These are phyloP conservation scores for Prosopocoilus inquinatus DNA, from an alignment of 2,888 invertebrate genomes.

Conservation along the genomic window DNA sequence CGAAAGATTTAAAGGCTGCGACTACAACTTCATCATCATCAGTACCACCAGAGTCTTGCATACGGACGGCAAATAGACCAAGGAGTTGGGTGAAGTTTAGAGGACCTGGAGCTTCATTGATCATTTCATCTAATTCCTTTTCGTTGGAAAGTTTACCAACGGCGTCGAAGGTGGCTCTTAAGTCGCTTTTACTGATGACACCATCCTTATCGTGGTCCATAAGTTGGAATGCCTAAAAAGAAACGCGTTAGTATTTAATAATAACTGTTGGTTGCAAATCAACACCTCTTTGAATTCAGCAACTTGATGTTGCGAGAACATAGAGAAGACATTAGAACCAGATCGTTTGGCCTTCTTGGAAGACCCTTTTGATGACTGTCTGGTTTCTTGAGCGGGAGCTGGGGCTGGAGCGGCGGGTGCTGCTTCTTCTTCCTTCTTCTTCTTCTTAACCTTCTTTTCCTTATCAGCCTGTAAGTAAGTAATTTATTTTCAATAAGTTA, in stretches of 20 bases:
- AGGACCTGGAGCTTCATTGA: slow-evolving; percentile 82
- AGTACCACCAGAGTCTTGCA: slow-evolving; percentile 83
- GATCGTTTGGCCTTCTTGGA: slow-evolving; percentile 80
- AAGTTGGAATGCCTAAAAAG: slow-evolving; percentile 73
- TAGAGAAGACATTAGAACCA: slow-evolving; percentile 95
- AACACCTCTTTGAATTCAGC: slow-evolving; percentile 86
- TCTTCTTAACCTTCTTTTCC: slow-evolving; percentile 90
- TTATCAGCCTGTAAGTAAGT: slow-evolving; percentile 74
- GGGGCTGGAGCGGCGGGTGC: slow-evolving; percentile 70
- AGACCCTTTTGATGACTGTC: slow-evolving; percentile 81
- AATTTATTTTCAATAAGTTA: not conserved
- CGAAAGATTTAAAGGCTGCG: slow-evolving; percentile 90
- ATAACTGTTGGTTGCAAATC: too few relatives aligned
- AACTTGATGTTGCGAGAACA: slow-evolving; percentile 95
- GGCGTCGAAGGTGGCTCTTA: slow-evolving; percentile 88
- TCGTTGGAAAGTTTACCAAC: slow-evolving; percentile 87
- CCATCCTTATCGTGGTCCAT: slow-evolving; percentile 93
- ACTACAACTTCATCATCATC: slow-evolving; percentile 91
- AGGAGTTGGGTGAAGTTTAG: slow-evolving; percentile 95
- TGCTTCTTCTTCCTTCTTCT: slow-evolving; percentile 73
- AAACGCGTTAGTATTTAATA: too few relatives aligned
- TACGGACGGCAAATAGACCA: slow-evolving; percentile 87
- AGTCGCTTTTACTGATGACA: slow-evolving; percentile 76
- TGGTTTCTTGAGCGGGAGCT: slow-evolving; percentile 66
- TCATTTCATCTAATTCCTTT: slow-evolving; percentile 89